Base-by-base conservation (phyloP, 2,888 invertebrate species). In the Diaperis boleti region DNA sequence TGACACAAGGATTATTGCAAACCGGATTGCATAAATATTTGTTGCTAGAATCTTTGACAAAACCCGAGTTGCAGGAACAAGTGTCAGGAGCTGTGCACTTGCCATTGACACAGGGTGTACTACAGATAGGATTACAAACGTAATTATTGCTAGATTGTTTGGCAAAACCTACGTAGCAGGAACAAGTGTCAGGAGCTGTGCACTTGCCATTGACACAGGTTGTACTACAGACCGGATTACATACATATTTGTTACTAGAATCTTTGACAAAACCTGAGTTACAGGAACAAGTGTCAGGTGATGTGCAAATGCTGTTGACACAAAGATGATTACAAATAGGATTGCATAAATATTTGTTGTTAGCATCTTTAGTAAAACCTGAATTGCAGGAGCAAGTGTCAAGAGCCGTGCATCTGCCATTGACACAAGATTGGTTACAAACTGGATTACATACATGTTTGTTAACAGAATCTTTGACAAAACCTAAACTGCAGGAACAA, bases 281-380 rank as follows among this genome's bases (percentile, higher is more conserved):
- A 66, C 88, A 88, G 6, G 71, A 66, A 59, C 83, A 82, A 1
- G 52, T 68, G 13, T 79, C 75, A 0, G 80, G 81, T 1, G 72
- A 73, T 0, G 71, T 70, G 55, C 82, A 82, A 10, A 63, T 60
- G 4, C 81, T 81, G 55, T 82, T 74, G 1, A 68, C 11, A 50
- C 78, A 78, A n/a, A 63, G 17, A 41, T 64, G 62, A 3, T 39
- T 42, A 45, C 78, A 78, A 17, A 59, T 56, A 7, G 76, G 74
- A 18, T 62, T 52, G 41, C 60, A 71, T 15, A 59, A 75, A 18
- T 47, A 64, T 67, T 75, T 57, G 71, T 76, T 52, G 7, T 55
- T 64, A 1, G 33, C 3, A 60, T 67, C 66, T 17, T 60, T 55
- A 4, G 42, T 64, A 7, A 47, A 79, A 39, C 67, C 82, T 72